phyloP scores from a whole-genome alignment of 2,797 vertebrate genomes.

The Acrossocheilus fasciatus region DNA sequence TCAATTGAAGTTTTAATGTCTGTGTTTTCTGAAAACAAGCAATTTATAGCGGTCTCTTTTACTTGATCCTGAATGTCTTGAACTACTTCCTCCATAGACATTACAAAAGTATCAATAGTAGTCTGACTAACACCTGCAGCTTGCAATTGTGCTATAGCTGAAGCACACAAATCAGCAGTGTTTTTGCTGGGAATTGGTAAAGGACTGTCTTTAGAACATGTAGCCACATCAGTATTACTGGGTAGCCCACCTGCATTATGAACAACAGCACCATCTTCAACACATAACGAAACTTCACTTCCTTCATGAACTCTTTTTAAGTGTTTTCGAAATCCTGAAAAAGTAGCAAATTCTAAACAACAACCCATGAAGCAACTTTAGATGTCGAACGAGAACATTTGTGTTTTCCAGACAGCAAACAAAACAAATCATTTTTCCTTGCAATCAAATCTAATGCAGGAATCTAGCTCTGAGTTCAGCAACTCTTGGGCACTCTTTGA shows the following conservation, averaged over 20 bases:
- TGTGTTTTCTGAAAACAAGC: not conserved
- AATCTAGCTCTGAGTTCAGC: not conserved
- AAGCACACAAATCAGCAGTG: not conserved
- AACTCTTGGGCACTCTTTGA: not conserved
- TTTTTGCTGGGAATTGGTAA: not conserved
- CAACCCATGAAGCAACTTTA: slow-evolving; percentile 30
- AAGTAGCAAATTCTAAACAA: slow-evolving; percentile 36
- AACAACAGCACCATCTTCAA: slow-evolving; percentile 1
- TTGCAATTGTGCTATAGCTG: not conserved
- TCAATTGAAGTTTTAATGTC: not conserved
- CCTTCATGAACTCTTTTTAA: slow-evolving; percentile 16
- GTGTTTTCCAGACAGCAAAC: slow-evolving; percentile 11
- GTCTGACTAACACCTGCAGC: not conserved
- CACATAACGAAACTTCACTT: not conserved
- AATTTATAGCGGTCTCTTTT: not conserved
- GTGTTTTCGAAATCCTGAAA: slow-evolving; percentile 34
- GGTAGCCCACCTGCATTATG: not conserved
- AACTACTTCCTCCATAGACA: not conserved
- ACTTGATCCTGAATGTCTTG: slow-evolving; percentile 10
- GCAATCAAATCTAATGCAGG: not conserved
- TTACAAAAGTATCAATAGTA: not conserved
- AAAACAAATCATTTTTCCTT: slow-evolving; percentile 24
- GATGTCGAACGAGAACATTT: slow-evolving; percentile 7
- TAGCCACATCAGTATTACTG: not conserved
- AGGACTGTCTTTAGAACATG: not conserved